Evolutionary conservation across 2,888 invertebrate genomes (phyloP).

Genomic region (Synergus umbraculus): DNA sequence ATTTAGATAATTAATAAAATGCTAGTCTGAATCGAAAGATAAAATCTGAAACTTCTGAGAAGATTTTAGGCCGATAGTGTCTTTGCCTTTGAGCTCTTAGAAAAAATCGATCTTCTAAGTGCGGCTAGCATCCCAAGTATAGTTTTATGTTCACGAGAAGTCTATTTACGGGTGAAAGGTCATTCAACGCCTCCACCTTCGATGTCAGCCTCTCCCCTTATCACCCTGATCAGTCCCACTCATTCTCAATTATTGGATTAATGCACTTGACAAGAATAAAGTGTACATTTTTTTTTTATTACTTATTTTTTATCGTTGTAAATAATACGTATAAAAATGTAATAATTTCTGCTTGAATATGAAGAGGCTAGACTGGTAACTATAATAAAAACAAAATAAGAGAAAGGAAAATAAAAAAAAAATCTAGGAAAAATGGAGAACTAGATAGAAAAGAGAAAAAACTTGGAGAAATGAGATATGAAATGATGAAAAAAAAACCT

Average conservation of each 20-base stretch:
- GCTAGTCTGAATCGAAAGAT: too few relatives aligned
- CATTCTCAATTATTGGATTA: conserved; percentile 26
- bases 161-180: conserved; percentile 27
- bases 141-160: not conserved
- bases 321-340: not conserved
- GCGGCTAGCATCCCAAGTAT: not conserved
- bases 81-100: not conserved
- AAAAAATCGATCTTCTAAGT: conserved; percentile 18
- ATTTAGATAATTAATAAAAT: too few relatives aligned
- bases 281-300: not conserved
- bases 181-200: conserved; percentile 24
- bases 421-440: not conserved
- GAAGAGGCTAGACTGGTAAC: not conserved
- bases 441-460: not conserved
- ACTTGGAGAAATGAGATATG: not conserved
- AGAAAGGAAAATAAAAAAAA: not conserved
- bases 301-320: not conserved
- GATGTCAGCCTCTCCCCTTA: conserved; percentile 12
- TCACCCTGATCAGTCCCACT: conserved; percentile 9
- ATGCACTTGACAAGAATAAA: conserved; percentile 14
- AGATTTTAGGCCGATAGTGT: not conserved
- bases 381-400: not conserved
- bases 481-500: conserved; percentile 10
- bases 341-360: not conserved
- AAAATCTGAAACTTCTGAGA: too few relatives aligned